These are phyloP conservation scores for Lamellibrachia luymesi DNA, from an alignment of 1,140 invertebrate genomes.

Conservation along the genomic window DNA sequence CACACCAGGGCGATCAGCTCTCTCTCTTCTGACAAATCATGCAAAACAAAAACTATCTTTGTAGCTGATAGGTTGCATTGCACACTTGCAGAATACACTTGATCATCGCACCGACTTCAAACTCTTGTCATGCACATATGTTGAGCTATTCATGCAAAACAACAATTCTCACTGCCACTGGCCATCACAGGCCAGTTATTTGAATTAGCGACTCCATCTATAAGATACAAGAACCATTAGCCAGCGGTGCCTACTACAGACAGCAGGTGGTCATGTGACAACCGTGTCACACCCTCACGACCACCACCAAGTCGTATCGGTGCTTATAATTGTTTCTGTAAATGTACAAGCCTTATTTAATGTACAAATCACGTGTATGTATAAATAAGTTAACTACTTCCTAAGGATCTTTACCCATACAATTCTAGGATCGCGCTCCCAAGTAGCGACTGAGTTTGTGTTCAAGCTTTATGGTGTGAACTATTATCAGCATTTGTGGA, in stretches of 20 bases:
- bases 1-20: not conserved
- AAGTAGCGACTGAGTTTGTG: not conserved
- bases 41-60: not conserved
- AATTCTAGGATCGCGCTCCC: not conserved
- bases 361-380: conserved; percentile 1
- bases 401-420: not conserved
- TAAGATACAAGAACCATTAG: not conserved
- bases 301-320: not conserved
- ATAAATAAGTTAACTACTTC: conserved; percentile 1
- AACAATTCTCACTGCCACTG: not conserved
- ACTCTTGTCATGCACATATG: not conserved
- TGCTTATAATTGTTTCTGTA: not conserved
- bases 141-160: not conserved
- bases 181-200: not conserved
- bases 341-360: conserved; percentile 5
- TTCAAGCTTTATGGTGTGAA: not conserved
- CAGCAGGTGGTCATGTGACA: not conserved
- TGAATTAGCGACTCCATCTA: not conserved
- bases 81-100: not conserved
- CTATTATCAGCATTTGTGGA: not conserved
- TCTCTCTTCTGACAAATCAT: not conserved
- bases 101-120: not conserved
- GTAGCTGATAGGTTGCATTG: not conserved
- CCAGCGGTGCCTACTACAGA: not conserved
- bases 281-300: not conserved